phyloP scores from a whole-genome alignment of 2,888 invertebrate genomes.

The Patella pellucida region DNA sequence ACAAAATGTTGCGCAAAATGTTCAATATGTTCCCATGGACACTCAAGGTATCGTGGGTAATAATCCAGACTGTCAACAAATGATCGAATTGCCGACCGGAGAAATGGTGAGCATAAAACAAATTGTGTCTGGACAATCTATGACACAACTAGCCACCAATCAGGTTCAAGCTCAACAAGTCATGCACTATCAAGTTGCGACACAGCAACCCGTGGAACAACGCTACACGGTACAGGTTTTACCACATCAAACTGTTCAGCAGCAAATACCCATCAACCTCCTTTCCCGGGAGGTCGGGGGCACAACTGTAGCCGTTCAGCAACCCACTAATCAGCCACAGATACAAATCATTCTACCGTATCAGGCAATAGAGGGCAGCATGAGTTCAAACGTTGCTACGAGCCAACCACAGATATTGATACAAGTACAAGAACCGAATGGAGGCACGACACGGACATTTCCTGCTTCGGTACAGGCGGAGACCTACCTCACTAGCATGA shows the following conservation, averaged over 20 bases:
- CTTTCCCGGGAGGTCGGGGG: background rate
- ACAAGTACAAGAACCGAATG: slow-evolving; percentile 25
- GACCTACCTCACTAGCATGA: no score
- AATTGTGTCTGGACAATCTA: background rate
- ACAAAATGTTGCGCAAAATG: background rate
- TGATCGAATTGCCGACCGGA: background rate
- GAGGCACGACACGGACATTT: no score
- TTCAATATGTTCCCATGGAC: slow-evolving; percentile 8
- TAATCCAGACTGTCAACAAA: background rate
- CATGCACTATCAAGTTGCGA: background rate
- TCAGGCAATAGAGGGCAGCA: background rate
- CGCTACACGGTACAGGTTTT: background rate
- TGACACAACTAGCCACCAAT: background rate
- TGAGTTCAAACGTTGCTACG: background rate
- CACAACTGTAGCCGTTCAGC: no score
- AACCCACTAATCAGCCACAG: slow-evolving; percentile 17
- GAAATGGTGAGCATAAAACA: background rate
- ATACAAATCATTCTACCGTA: slow-evolving; percentile 37
- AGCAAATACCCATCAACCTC: slow-evolving; percentile 3
- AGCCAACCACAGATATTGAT: slow-evolving; percentile 33
- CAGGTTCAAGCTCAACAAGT: background rate
- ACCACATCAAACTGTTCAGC: slow-evolving; percentile 15
- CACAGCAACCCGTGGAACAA: background rate
- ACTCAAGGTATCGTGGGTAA: slow-evolving; percentile 4
- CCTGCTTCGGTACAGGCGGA: no score